A percentile compares a stretch with the other conserved stretches of the same genome.
Evolutionary conservation across 1,140 invertebrate species (phyloP).

Genomic region (Aphelenchoides fujianensis): DNA sequence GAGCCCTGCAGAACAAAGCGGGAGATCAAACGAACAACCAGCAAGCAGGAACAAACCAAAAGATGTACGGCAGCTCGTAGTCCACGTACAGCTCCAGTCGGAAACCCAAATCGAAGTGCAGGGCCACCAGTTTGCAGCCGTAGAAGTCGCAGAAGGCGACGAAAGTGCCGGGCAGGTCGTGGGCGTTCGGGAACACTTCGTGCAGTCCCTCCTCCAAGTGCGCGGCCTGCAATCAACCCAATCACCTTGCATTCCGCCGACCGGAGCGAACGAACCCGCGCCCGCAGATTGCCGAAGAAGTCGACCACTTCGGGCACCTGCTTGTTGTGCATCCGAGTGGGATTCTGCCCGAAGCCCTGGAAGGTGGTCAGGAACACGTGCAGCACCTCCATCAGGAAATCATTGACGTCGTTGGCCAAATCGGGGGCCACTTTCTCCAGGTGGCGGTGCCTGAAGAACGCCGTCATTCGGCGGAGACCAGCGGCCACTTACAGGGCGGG

Average conservation of each 20-base stretch:
- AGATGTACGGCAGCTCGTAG: slow-evolving; percentile 37
- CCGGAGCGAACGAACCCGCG: background rate
- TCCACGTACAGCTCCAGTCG: slow-evolving; percentile 33
- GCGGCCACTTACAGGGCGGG: background rate
- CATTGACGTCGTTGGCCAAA: background rate
- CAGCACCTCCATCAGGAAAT: background rate
- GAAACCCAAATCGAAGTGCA: slow-evolving; percentile 35
- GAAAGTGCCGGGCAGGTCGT: slow-evolving; percentile 11
- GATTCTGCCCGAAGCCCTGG: slow-evolving; percentile 3
- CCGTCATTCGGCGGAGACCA: background rate
- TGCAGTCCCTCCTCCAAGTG: background rate
- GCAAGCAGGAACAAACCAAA: slow-evolving; percentile 30
- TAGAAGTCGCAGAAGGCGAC: slow-evolving; percentile 33
- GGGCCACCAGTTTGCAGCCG: slow-evolving; percentile 2
- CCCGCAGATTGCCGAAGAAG: background rate
- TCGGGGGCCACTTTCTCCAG: background rate
- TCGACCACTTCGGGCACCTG: slow-evolving; percentile 2
- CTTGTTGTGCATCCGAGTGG: background rate
- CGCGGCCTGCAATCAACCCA: slow-evolving; percentile 23
- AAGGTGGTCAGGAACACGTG: background rate
- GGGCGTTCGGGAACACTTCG: background rate
- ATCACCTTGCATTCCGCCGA: background rate
- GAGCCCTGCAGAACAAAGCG: slow-evolving; percentile 23
- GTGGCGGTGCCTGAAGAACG: background rate
- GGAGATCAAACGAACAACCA: background rate